Base-by-base conservation (phyloP, 2,797 vertebrate genomes). In the Sebastiscus tertius region DNA sequence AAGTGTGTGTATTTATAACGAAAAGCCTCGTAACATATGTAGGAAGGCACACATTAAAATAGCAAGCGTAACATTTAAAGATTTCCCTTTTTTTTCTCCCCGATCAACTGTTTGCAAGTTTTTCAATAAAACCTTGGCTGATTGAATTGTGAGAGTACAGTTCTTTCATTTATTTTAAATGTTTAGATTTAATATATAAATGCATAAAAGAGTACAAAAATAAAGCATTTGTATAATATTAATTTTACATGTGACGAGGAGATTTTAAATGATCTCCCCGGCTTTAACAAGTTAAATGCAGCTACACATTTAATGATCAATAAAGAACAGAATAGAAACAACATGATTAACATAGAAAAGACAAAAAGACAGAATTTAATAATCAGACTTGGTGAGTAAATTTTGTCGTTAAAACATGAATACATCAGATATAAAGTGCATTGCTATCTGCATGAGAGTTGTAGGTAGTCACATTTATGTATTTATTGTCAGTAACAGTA, bases 351-450 rank as follows among this genome's bases (percentile, higher is more conserved):
- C 59, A 75, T 85, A 65, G 0, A 49, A 36, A 27, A 34, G 56
- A 82, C 7, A 86, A 84, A 56, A 67, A 77, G 34, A 80, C 42
- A 82, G 39, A 88, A 72, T 81, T 82, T 81, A 89, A 84, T 83
- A 16, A 84, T 82, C 69, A 89, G 59, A 86, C 77, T 81, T 56
- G 46, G 59, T 63, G 72, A 74, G 72, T 61, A 24, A 78, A 56
- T 73, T 72, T 84, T 87, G 69, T 63, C 52, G 24, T 87, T 87
- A 77, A 81, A 79, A 90, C 81, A 82, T 82, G 75, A 93, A 92
- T 82, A 89, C 74, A 90, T 88, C 84, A 76, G 77, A 84, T 93
- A 91, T 96, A 96, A 96, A 96, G 96, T 96, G 95, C 95, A 89
- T 93, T 88, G 76, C 82, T 93, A 92, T 93, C 87, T 91, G 88